These are phyloP conservation scores for Dasypus novemcinctus DNA, from an alignment of 2,113 vertebrate species.

Conservation along the genomic window DNA sequence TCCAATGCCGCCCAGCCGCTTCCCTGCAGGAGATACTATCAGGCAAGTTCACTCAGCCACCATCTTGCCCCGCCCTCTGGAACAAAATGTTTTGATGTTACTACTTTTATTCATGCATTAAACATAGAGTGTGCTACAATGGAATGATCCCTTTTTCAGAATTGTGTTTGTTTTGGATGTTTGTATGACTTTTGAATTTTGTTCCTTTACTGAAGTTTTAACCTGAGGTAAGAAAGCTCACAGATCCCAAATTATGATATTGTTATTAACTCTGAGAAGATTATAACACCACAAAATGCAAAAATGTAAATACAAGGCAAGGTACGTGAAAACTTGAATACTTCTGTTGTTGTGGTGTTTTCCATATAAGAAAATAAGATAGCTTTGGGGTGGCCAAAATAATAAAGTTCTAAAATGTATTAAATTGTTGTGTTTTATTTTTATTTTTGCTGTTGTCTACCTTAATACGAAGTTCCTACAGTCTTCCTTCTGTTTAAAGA, in stretches of 20 bases:
- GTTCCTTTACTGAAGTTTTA: background rate
- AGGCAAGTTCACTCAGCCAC: no score
- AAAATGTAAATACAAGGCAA: background rate
- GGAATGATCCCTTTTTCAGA: background rate
- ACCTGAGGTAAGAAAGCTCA: background rate
- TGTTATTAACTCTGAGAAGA: background rate
- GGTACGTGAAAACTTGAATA: background rate
- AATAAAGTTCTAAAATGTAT: conserved; percentile 61
- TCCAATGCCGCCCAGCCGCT: no score
- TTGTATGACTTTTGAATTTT: conserved; percentile 33
- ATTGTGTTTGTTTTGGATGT: background rate
- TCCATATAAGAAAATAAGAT: conserved; percentile 11
- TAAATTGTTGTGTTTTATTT: conserved; percentile 63
- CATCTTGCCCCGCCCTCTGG: no score
- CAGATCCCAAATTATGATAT: background rate
- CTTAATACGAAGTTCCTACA: conserved; percentile 30
- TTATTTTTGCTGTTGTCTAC: conserved; percentile 42
- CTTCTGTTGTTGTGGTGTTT: background rate
- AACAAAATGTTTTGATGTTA: background rate
- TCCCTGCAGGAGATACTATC: no score
- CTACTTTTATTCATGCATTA: background rate
- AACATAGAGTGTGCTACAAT: background rate
- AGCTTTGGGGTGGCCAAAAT: background rate
- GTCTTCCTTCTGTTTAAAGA: conserved; percentile 10
- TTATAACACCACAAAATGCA: background rate